phyloP scores from a whole-genome alignment of 2,113 vertebrate species.

The Nematolebias whitei region DNA sequence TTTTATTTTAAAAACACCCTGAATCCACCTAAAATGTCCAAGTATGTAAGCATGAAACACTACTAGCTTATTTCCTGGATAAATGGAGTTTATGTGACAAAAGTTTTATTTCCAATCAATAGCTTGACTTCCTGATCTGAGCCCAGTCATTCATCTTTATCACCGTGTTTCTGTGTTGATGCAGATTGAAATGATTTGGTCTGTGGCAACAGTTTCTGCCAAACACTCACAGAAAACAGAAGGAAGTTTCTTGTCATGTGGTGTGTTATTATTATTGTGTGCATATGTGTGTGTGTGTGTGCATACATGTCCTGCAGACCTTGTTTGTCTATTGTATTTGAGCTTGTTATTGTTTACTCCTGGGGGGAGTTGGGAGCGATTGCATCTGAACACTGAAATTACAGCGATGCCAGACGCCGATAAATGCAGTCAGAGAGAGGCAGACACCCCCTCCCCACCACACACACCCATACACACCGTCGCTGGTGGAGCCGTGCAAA shows the following conservation, averaged over 20 bases:
- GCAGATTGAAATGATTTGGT: background rate
- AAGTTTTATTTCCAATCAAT: background rate
- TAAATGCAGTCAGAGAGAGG: slow-evolving; percentile 70
- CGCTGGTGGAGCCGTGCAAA: slow-evolving; percentile 12
- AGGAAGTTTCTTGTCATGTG: slow-evolving; percentile 1
- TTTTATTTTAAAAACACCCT: background rate
- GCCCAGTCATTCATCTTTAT: background rate
- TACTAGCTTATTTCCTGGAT: background rate
- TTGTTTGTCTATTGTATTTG: slow-evolving; percentile 81
- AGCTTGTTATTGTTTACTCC: slow-evolving; percentile 82
- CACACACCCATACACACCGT: background rate
- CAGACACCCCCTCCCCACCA: slow-evolving; percentile 15
- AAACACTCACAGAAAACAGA: slow-evolving; percentile 1
- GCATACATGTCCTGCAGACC: slow-evolving; percentile 68
- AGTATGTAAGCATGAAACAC: background rate
- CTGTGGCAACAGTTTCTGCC: background rate
- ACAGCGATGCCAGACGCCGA: slow-evolving; percentile 77
- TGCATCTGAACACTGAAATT: slow-evolving; percentile 84
- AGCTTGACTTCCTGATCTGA: slow-evolving; percentile 25
- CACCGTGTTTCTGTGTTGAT: background rate
- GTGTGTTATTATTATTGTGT: slow-evolving; percentile 34
- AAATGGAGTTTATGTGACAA: background rate
- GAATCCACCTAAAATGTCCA: background rate
- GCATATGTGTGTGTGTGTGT: slow-evolving; percentile 24
- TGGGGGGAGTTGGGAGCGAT: slow-evolving; percentile 75